Conservation (phyloP, 2,888 invertebrate species). For the Silvanus unidentatus region DNA sequence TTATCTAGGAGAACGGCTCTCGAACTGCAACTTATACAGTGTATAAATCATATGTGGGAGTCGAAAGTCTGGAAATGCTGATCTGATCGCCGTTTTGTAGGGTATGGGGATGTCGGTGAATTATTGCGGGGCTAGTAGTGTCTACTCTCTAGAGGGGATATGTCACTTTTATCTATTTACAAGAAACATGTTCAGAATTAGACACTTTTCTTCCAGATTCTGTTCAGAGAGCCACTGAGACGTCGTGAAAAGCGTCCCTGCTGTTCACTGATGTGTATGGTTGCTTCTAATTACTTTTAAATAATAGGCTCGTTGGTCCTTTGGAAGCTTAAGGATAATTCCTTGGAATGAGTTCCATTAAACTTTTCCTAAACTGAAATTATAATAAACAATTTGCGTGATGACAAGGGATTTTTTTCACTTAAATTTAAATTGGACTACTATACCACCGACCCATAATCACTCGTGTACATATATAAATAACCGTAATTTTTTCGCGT, state of each 20-base stretch:
- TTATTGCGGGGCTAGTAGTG: constrained; percentile 14
- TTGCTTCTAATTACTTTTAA: no score
- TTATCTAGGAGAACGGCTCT: constrained; percentile 8
- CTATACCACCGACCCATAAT: no score
- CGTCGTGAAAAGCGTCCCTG: no score
- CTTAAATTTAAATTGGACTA: no score
- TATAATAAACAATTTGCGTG: no score
- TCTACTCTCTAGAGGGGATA: constrained; percentile 19
- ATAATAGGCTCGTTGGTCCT: no score
- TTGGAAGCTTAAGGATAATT: constrained; percentile 7
- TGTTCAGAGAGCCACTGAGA: not conserved
- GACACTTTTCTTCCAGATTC: constrained; percentile 6
- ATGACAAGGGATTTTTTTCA: no score
- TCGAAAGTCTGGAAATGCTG: constrained; percentile 6
- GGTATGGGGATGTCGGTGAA: constrained; percentile 7
- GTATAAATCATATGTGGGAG: constrained; percentile 11
- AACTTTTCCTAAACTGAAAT: no score
- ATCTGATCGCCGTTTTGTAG: constrained; percentile 8
- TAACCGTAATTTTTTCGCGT: no score
- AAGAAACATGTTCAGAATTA: constrained; percentile 20
- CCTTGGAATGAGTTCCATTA: no score
- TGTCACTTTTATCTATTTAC: constrained; percentile 23
- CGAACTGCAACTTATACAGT: constrained; percentile 8
- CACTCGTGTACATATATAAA: no score
- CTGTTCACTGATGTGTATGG: no score